Percentiles rank a stretch among this genome's conserved stretches.
These are phyloP conservation scores for Sarcophaga subvicina DNA, from an alignment of 2,888 invertebrate genomes.

Conservation along the genomic window DNA sequence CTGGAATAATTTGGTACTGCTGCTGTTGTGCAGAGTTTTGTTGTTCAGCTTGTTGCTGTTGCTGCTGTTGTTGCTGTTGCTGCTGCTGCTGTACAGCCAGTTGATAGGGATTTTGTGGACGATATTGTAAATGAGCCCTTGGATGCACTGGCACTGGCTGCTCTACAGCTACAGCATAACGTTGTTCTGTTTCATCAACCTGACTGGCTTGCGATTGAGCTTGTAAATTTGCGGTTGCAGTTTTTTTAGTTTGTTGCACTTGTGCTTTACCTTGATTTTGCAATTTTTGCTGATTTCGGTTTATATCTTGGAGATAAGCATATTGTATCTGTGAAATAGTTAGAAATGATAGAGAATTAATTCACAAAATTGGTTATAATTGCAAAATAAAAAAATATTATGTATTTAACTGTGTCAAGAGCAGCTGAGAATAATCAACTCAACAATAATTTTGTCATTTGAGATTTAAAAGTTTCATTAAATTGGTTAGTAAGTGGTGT, in stretches of 20 bases:
- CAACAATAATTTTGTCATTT: no score
- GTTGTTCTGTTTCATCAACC: slow-evolving; percentile 77
- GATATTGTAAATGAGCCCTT: slow-evolving; percentile 68
- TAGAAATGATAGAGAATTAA: slow-evolving; percentile 1
- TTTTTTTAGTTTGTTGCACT: slow-evolving; percentile 48
- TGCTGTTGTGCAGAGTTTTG: slow-evolving; percentile 71
- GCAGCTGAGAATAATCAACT: no score
- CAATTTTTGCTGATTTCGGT: slow-evolving; percentile 72
- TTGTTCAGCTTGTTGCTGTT: slow-evolving; percentile 58
- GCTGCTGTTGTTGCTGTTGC: slow-evolving; percentile 62
- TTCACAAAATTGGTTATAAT: background rate
- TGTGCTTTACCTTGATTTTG: slow-evolving; percentile 62
- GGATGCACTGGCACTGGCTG: slow-evolving; percentile 68
- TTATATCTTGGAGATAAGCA: slow-evolving; percentile 80
- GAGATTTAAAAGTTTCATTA: no score
- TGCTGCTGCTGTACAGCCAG: slow-evolving; percentile 65
- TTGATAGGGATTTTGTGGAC: slow-evolving; percentile 66
- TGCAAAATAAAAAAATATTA: background rate
- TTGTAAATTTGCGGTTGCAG: slow-evolving; percentile 27
- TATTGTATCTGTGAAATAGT: slow-evolving; percentile 76
- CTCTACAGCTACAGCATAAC: slow-evolving; percentile 77
- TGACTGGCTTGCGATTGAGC: slow-evolving; percentile 65
- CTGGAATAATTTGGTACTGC: slow-evolving; percentile 79
- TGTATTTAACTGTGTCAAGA: no score
- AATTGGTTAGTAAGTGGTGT: no score